phyloP scores from a whole-genome alignment of 1,140 invertebrate genomes.

The Arctopsyche grandis region DNA sequence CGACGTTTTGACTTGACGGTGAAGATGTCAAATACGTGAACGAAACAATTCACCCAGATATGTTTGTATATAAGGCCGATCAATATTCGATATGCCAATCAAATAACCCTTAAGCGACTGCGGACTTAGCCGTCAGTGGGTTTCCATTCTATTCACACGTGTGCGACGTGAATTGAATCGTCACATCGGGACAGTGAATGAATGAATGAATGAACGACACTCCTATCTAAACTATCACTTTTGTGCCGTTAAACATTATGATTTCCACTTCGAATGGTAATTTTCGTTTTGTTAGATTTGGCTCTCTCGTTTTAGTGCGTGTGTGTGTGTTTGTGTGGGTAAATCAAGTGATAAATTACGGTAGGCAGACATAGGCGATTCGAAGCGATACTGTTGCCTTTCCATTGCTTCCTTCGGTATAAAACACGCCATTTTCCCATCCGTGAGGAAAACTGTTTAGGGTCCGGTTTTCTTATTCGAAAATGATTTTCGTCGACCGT shows the following conservation, averaged over 20 bases:
- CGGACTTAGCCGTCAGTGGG: not conserved
- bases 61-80: not conserved
- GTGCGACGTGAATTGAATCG: conserved; percentile 19
- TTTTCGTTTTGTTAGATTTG: not conserved
- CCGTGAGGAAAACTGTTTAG: conserved; percentile 15
- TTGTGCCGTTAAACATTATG: too few species aligned
- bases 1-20: conserved; percentile 34
- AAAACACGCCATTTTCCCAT: conserved; percentile 10
- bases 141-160: not conserved
- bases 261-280: not conserved
- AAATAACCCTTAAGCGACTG: conserved; percentile 20
- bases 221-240: not conserved
- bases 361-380: not conserved
- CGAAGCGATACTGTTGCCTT: not conserved
- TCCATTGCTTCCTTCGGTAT: not conserved
- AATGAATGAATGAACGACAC: not conserved
- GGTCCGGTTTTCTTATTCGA: conserved; percentile 4
- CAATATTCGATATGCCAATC: conserved; percentile 41
- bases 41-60: conserved; percentile 8
- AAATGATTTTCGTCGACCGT: conserved; percentile 27
- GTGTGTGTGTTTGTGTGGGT: not conserved
- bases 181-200: not conserved
- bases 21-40: not conserved
- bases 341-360: conserved; percentile 21
- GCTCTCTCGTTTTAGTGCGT: not conserved